Conservation (phyloP, 2,888 invertebrate species). For the Noctua janthe region DNA sequence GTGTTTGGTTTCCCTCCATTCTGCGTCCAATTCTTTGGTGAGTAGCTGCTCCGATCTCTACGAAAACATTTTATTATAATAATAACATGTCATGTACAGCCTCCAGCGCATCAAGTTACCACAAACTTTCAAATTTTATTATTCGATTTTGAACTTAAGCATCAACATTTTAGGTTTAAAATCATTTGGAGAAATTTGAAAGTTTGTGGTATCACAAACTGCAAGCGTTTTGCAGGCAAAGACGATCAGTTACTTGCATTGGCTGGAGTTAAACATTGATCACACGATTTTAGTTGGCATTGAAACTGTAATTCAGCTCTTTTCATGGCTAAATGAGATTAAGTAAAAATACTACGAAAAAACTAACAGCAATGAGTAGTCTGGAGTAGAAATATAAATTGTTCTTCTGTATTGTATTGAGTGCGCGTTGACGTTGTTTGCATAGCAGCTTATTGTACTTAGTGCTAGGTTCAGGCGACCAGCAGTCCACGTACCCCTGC, state of each 20-base stretch:
- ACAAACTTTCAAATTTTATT: not conserved
- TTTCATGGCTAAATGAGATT: not conserved
- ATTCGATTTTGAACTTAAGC: no score
- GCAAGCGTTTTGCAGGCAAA: not conserved
- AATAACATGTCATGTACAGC: not conserved
- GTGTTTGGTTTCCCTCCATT: slow-evolving; percentile 84
- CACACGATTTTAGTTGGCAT: not conserved
- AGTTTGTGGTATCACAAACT: no score
- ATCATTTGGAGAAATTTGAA: no score
- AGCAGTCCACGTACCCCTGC: slow-evolving; percentile 87
- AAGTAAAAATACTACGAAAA: slow-evolving; percentile 23
- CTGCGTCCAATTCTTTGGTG: slow-evolving; percentile 82
- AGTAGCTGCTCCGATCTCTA: slow-evolving; percentile 86
- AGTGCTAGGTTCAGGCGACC: slow-evolving; percentile 78
- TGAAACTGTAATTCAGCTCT: not conserved
- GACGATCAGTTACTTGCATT: not conserved
- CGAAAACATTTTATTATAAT: not conserved
- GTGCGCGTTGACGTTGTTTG: slow-evolving; percentile 79
- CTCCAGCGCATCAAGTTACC: not conserved
- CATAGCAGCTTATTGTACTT: slow-evolving; percentile 81
- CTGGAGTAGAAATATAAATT: slow-evolving; percentile 83
- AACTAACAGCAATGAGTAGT: slow-evolving; percentile 81
- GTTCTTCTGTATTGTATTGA: slow-evolving; percentile 75
- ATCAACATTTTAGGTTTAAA: no score
- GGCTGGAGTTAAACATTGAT: not conserved